A percentile compares a stretch with the other conserved stretches of the same genome.
These are phyloP conservation scores for Himalopsyche phryganea DNA, from an alignment of 1,140 invertebrate genomes.

Conservation along the genomic window DNA sequence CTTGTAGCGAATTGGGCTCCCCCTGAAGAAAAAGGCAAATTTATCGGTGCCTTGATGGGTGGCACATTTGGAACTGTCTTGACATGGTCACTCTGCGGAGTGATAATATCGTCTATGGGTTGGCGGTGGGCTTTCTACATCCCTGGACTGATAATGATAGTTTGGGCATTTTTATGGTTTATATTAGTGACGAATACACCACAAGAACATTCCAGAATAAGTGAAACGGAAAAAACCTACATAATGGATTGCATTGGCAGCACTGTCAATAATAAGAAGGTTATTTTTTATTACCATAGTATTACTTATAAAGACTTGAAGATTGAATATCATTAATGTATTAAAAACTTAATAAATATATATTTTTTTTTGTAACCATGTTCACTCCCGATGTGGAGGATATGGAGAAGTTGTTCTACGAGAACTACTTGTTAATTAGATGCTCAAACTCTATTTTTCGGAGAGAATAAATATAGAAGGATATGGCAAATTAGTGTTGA, in stretches of 20 bases:
- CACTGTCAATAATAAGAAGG: constrained; percentile 48
- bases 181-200: constrained; percentile 68
- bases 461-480: too few relatives aligned
- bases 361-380: too few relatives aligned
- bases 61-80: constrained; percentile 75
- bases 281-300: too few relatives aligned
- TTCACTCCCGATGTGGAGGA: too few relatives aligned
- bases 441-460: too few relatives aligned
- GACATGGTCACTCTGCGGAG: constrained; percentile 67
- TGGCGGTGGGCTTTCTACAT: constrained; percentile 74
- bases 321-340: too few relatives aligned
- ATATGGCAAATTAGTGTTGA: too few relatives aligned
- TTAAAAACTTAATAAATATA: too few relatives aligned
- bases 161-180: constrained; percentile 64
- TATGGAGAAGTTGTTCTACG: too few relatives aligned
- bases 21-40: constrained; percentile 73
- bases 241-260: constrained; percentile 63
- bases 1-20: constrained; percentile 72
- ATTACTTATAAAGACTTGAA: too few relatives aligned
- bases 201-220: constrained; percentile 69
- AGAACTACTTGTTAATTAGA: too few relatives aligned
- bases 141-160: constrained; percentile 59
- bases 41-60: constrained; percentile 69
- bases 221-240: constrained; percentile 68
- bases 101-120: constrained; percentile 60